These are phyloP conservation scores for Epizoanthus scotinus DNA, from an alignment of 92 coral and sea anemone genomes.

Conservation along the genomic window DNA sequence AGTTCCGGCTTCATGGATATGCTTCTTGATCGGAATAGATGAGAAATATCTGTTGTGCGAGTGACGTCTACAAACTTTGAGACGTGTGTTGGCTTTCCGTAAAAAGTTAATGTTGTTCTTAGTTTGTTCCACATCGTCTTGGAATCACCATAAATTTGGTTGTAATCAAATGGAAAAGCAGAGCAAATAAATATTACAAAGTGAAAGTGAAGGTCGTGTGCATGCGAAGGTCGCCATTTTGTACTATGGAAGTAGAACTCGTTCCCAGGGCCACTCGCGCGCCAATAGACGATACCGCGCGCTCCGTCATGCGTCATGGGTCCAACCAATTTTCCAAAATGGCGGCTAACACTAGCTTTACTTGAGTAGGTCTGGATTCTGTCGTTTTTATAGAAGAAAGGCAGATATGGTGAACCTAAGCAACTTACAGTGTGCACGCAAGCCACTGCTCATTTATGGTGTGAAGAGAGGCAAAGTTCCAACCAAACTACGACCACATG, in stretches of 20 bases:
- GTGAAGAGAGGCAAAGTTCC: constrained; percentile 96
- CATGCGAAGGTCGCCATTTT: no score
- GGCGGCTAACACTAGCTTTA: background rate
- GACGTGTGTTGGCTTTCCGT: background rate
- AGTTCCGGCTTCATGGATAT: constrained; percentile 9
- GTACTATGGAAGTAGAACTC: no score
- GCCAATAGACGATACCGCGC: background rate
- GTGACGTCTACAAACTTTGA: background rate
- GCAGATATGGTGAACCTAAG: constrained; percentile 81
- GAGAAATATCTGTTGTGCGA: background rate
- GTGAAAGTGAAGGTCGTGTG: no score
- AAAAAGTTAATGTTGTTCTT: background rate
- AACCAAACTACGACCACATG: constrained; percentile 81
- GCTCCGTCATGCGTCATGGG: background rate
- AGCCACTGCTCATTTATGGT: constrained; percentile 89
- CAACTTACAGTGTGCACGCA: constrained; percentile 55
- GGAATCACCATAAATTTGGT: no score
- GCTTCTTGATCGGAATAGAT: background rate
- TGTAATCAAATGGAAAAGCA: no score
- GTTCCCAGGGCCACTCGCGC: no score
- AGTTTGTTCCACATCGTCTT: no score
- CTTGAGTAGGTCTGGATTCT: background rate
- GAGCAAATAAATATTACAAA: no score
- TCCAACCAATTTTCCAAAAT: constrained; percentile 8
- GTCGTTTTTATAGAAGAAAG: background rate